Conservation (phyloP, 2,113 vertebrate species). For the Smithornis capensis region DNA sequence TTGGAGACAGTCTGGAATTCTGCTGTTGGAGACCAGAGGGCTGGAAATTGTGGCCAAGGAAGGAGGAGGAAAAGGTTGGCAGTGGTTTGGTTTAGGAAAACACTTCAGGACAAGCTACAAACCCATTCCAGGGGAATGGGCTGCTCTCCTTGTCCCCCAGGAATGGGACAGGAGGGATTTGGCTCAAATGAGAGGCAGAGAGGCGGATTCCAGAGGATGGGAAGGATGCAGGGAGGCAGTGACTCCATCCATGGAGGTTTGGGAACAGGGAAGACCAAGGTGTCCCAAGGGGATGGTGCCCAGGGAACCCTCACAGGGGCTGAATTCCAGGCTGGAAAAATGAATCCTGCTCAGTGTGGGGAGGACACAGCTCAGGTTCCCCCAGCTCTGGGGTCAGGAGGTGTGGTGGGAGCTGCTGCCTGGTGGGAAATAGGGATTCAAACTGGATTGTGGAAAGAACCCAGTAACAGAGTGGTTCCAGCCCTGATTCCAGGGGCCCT, state of each 20-base stretch:
- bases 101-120: not conserved
- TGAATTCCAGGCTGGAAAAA: not conserved
- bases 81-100: not conserved
- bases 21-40: not conserved
- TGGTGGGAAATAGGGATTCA: not conserved
- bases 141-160: not conserved
- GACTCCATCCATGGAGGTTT: rapidly evolving
- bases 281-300: rapidly evolving
- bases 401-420: not conserved
- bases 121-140: not conserved
- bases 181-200: not conserved
- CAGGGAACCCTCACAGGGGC: rapidly evolving
- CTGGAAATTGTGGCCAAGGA: not conserved
- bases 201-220: not conserved
- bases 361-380: not conserved
- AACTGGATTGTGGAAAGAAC: not conserved
- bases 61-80: not conserved
- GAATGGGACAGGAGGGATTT: not conserved
- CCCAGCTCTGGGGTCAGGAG: rapidly evolving
- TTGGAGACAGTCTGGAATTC: not conserved
- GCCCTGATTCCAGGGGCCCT: not conserved
- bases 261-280: not conserved
- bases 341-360: rapidly evolving
- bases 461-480: rapidly evolving
- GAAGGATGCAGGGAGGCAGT: rapidly evolving